Conservation (phyloP, 2,113 vertebrate genomes). For the Pollimyrus isidori region DNA sequence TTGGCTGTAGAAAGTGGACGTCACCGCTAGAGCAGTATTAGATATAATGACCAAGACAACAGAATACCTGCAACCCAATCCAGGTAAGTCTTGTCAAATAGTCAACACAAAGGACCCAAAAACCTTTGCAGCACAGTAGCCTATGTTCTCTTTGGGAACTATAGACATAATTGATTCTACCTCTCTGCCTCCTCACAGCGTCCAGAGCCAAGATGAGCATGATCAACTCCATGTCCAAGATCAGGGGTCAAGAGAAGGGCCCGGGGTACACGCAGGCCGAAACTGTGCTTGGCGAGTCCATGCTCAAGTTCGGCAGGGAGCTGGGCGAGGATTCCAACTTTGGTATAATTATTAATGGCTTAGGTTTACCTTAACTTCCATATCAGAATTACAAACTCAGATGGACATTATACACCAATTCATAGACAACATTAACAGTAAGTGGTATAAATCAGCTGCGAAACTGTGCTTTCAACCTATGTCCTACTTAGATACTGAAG, state of each 20-base stretch:
- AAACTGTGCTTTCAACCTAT: background rate
- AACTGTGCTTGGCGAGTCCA: conserved; percentile 80
- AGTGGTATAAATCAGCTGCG: background rate
- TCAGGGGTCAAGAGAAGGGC: conserved; percentile 91
- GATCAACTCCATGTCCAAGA: conserved; percentile 99
- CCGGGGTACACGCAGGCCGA: conserved; percentile 93
- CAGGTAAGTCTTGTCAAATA: conserved; percentile 63
- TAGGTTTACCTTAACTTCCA: background rate
- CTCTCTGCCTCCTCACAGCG: conserved; percentile 55
- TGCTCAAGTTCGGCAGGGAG: conserved; percentile 89
- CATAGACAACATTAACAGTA: background rate
- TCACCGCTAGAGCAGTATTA: conserved; percentile 84
- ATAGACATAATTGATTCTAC: background rate
- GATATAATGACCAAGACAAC: conserved; percentile 97
- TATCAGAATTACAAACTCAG: background rate
- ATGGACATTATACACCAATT: background rate
- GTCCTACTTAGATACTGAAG: background rate
- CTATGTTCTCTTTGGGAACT: background rate
- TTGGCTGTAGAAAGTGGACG: conserved; percentile 80
- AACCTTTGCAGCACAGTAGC: background rate
- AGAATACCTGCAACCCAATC: conserved; percentile 97
- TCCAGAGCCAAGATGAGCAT: conserved; percentile 98
- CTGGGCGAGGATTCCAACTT: conserved; percentile 94
- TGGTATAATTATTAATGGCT: conserved; percentile 50
- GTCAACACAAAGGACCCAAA: background rate